Evolutionary conservation across 2,797 vertebrate species (phyloP).

Genomic region (Vireo griseus): DNA sequence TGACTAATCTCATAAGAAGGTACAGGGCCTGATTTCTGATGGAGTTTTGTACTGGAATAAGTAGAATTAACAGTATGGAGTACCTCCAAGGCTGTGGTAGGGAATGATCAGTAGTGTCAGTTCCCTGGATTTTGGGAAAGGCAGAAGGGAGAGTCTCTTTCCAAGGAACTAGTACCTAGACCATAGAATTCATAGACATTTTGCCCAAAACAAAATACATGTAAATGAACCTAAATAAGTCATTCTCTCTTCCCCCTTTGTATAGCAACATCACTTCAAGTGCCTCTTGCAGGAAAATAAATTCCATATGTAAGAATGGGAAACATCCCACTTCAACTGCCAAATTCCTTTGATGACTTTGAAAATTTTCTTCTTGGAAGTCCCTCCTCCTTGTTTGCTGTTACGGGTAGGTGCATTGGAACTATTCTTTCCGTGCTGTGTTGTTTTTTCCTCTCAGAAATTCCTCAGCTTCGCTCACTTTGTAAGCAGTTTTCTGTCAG

Average conservation of each 20-base stretch:
- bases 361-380: not conserved
- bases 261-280: not conserved
- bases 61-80: not conserved
- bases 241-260: not conserved
- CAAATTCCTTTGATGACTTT: not conserved
- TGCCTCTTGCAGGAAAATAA: not conserved
- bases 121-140: not conserved
- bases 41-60: not conserved
- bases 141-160: not conserved
- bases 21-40: not conserved
- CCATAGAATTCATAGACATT: not conserved
- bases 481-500: not conserved
- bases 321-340: not conserved
- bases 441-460: slow-evolving; percentile 15
- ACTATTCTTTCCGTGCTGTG: not conserved
- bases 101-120: not conserved
- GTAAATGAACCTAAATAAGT: not conserved
- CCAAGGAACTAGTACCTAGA: not conserved
- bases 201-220: not conserved
- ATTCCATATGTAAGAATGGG: not conserved
- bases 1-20: not conserved
- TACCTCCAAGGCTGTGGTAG: not conserved
- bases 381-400: not conserved
- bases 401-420: not conserved
- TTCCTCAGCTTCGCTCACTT: not conserved